Conservation (phyloP, 1,140 invertebrate species). For the Pseudomyrmex sp. region DNA sequence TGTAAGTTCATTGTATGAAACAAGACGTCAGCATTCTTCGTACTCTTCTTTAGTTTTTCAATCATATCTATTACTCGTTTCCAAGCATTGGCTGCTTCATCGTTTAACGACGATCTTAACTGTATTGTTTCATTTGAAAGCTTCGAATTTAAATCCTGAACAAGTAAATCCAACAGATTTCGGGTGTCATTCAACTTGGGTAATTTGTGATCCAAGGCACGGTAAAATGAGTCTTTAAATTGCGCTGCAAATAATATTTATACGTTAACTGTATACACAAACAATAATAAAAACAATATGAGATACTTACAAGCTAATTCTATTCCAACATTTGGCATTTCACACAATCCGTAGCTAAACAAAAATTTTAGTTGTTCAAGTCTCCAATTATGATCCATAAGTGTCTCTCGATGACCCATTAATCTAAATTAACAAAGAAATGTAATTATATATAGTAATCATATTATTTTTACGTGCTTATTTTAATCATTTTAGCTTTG, state of each 20-base stretch:
- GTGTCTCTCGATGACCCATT: constrained; percentile 87
- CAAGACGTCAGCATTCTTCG: constrained; percentile 73
- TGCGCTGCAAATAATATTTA: constrained; percentile 77
- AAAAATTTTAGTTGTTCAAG: constrained; percentile 88
- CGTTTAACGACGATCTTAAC: constrained; percentile 84
- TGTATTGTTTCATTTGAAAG: constrained; percentile 83
- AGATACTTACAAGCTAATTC: constrained; percentile 86
- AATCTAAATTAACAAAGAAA: constrained; percentile 82
- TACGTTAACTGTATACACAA: constrained; percentile 26
- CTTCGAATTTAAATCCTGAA: constrained; percentile 85
- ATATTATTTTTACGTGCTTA: neutral
- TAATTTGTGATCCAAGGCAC: constrained; percentile 88
- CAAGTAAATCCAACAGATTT: constrained; percentile 86
- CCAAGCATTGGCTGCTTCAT: constrained; percentile 87
- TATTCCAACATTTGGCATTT: constrained; percentile 85
- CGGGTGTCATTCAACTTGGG: constrained; percentile 87
- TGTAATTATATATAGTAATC: constrained; percentile 7
- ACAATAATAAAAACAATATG: constrained; percentile 53
- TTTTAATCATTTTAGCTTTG: neutral
- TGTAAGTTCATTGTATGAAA: constrained; percentile 89
- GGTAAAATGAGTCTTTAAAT: constrained; percentile 88
- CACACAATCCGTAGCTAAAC: constrained; percentile 88
- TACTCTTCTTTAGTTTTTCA: constrained; percentile 82
- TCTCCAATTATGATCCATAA: constrained; percentile 88
- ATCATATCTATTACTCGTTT: constrained; percentile 86